phyloP scores from a whole-genome alignment of 30 jellyfish, hydroid and myxozoan genomes.

The Sanderia malayensis region DNA sequence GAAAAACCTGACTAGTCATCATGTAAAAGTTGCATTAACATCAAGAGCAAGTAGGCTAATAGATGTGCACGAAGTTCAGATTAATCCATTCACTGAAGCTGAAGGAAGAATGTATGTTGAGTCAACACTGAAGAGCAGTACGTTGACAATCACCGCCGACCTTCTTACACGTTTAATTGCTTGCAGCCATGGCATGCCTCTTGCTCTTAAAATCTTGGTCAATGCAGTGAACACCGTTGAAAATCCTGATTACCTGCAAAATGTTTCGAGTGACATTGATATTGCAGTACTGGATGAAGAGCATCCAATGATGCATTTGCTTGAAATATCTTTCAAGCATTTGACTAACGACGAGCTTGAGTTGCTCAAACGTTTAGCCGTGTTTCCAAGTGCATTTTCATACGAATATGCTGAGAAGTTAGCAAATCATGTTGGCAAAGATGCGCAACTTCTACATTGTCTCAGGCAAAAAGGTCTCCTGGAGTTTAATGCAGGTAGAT shows the following conservation, averaged over 20 bases:
- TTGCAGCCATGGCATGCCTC: conserved; percentile 14
- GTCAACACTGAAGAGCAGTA: not conserved
- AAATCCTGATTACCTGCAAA: not conserved
- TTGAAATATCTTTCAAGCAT: conserved; percentile 1
- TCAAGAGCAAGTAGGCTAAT: conserved; percentile 1
- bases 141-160: not conserved
- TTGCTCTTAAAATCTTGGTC: conserved; percentile 1
- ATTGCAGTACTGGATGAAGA: not conserved
- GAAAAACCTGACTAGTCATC: not conserved
- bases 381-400: conserved; percentile 32
- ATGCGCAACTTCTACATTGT: not conserved
- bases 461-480: conserved; percentile 18
- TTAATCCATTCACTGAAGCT: not conserved
- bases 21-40: not conserved
- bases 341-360: not conserved
- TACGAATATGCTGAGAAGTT: conserved; percentile 5
- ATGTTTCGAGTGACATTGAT: not conserved
- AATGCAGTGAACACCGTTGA: conserved; percentile 1
- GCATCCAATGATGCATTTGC: conserved; percentile 14
- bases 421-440: not conserved
- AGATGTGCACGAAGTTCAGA: not conserved
- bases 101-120: not conserved
- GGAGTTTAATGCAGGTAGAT: not conserved
- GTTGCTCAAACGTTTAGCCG: conserved; percentile 21
- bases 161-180: not conserved